Evolutionary conservation across 1,140 invertebrate genomes (phyloP), one percentile per base, ranked within the genome.

Genomic region (Hylaeus anthracinus): DNA sequence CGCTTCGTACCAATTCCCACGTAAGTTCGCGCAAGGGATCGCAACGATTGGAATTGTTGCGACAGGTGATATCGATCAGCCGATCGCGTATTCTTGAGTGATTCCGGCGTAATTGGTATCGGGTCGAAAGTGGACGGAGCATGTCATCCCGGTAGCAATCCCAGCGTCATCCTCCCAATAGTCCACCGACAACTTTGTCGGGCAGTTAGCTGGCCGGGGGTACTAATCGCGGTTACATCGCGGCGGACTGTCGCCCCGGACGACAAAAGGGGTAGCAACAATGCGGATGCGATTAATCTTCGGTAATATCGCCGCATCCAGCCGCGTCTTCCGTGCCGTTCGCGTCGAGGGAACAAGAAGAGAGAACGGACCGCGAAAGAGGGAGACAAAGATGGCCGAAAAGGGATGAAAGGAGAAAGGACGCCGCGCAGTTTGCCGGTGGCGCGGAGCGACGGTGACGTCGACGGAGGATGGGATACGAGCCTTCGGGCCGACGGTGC

Each of bases 271-370:
- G 61, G 60, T 53, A 58, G 48, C 45, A 51, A 84, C 84, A 84
- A 85, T 84, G 53, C 67, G 79, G 83, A 77, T 72, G 72, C 71
- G 79, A 86, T 86, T 85, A 86, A 78, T 86, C 73, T 61, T 14
- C 43, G 61, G 65, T 77, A 73, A 86, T 85, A 85, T 85, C 84
- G 78, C 45, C 41, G 56, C 77, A 53, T 76, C 74, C 74, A 64
- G 53, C 72, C 75, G 55, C 71, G 70, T 73, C 69, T 81, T 79
- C 58, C 81, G 51, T 48, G 37, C 37, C 37, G 37, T 10, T 43
- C 51, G 69, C 48, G 61, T 15, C 58, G 41, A 14, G 41, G 51
- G 9, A 43, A 48, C n/a, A 1, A 14, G 71, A 66, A 10, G 15
- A 14, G 61, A 66, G 37, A 37, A 3, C 1, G 8, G 65, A 70